Evolutionary conservation across 2,888 invertebrate genomes (phyloP).

Genomic region (Ephialtes manifestator): DNA sequence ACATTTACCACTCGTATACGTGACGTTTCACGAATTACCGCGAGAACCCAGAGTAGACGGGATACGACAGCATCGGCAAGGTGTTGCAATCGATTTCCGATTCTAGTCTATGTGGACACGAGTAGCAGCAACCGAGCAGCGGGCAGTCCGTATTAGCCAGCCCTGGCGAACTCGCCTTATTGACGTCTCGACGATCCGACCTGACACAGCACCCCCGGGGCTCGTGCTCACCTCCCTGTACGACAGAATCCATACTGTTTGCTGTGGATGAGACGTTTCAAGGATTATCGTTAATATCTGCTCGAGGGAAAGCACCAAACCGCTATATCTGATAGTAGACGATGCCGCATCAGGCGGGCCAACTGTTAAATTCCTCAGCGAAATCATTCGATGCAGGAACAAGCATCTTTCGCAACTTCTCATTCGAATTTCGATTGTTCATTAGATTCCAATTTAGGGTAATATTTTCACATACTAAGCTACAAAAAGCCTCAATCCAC

Average conservation of each 20-base stretch:
- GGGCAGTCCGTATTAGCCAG: conserved; percentile 57
- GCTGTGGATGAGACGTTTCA: conserved; percentile 18
- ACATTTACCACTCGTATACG: not conserved
- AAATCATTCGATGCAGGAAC: not conserved
- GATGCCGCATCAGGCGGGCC: not conserved
- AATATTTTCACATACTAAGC: not conserved
- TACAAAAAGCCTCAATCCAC: not conserved
- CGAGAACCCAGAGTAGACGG: conserved; percentile 28
- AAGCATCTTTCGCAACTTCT: not conserved
- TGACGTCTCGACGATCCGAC: conserved; percentile 60
- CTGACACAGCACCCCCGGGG: conserved; percentile 57
- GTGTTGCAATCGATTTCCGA: conserved; percentile 66
- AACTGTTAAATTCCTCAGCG: not conserved
- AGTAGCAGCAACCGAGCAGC: conserved; percentile 23
- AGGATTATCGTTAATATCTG: conserved; percentile 12
- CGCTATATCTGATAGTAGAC: not conserved
- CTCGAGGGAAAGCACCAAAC: not conserved
- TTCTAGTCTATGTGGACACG: conserved; percentile 46
- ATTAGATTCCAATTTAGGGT: not conserved
- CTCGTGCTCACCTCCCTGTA: not conserved
- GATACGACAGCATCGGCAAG: conserved; percentile 29
- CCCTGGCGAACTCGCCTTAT: conserved; percentile 58
- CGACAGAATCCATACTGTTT: conserved; percentile 16
- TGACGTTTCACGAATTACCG: conserved; percentile 48
- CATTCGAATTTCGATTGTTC: not conserved